These are phyloP conservation scores for Corythornis cristatus DNA, from an alignment of 2,113 vertebrate genomes.

Conservation along the genomic window DNA sequence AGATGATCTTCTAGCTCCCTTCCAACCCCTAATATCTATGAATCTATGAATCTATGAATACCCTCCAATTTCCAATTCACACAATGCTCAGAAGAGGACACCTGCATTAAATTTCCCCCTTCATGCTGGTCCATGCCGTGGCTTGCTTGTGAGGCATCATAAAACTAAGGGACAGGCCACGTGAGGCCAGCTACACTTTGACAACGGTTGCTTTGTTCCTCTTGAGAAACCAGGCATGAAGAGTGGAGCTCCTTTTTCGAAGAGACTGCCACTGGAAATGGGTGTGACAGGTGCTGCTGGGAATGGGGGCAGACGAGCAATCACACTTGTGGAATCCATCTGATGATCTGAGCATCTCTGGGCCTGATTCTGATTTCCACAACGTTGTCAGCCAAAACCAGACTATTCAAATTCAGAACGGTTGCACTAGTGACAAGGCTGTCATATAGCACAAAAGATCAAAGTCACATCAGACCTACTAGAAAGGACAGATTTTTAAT, in stretches of 20 bases:
- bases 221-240: conserved; percentile 7
- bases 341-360: background rate
- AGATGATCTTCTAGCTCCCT: no score
- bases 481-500: background rate
- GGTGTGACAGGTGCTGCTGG: background rate
- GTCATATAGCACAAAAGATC: fast-evolving
- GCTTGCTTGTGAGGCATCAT: background rate
- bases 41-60: no score
- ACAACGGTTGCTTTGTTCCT: background rate
- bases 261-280: background rate
- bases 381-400: background rate
- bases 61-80: background rate
- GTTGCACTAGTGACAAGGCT: background rate
- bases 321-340: background rate
- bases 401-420: background rate
- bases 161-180: background rate
- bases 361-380: background rate
- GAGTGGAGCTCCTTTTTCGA: background rate
- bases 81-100: background rate
- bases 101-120: conserved; percentile 11
- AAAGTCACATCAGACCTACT: background rate
- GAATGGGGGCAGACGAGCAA: background rate
- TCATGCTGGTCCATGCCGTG: background rate
- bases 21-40: no score
- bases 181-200: background rate